Evolutionary conservation across 2,888 invertebrate genomes (phyloP).

Genomic region (Sussaba pulchella): DNA sequence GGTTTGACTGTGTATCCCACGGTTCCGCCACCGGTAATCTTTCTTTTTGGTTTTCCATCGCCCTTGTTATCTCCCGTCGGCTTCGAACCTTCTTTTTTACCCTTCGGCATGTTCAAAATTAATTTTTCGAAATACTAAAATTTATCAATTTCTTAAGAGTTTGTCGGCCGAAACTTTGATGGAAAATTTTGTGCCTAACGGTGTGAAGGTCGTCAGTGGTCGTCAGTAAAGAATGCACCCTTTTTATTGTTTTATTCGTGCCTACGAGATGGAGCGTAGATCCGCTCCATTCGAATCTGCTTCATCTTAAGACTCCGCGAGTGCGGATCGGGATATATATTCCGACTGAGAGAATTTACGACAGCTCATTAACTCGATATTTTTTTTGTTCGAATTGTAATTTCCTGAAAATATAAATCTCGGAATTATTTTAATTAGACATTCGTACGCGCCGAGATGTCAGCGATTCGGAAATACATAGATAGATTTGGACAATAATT

Average conservation of each 20-base stretch:
- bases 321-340: too few species aligned
- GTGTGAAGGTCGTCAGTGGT: constrained; percentile 22
- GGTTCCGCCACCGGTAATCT: constrained; percentile 57
- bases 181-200: constrained; percentile 32
- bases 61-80: constrained; percentile 14
- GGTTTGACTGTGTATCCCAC: constrained; percentile 60
- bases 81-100: constrained; percentile 21
- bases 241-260: constrained; percentile 11
- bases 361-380: too few species aligned
- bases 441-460: too few species aligned
- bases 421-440: too few species aligned
- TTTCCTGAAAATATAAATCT: too few species aligned
- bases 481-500: too few species aligned
- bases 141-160: constrained; percentile 41
- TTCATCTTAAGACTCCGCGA: too few species aligned
- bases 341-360: too few species aligned
- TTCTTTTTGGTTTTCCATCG: constrained; percentile 39
- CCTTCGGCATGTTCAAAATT: constrained; percentile 44
- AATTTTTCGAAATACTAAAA: neutral
- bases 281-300: too few species aligned
- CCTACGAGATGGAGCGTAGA: neutral
- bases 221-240: neutral
- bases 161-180: constrained; percentile 48
- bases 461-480: too few species aligned
- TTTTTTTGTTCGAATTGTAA: too few species aligned